Evolutionary conservation across 2,797 vertebrate species (phyloP).

Genomic region (Petrocephalus sullivani): DNA sequence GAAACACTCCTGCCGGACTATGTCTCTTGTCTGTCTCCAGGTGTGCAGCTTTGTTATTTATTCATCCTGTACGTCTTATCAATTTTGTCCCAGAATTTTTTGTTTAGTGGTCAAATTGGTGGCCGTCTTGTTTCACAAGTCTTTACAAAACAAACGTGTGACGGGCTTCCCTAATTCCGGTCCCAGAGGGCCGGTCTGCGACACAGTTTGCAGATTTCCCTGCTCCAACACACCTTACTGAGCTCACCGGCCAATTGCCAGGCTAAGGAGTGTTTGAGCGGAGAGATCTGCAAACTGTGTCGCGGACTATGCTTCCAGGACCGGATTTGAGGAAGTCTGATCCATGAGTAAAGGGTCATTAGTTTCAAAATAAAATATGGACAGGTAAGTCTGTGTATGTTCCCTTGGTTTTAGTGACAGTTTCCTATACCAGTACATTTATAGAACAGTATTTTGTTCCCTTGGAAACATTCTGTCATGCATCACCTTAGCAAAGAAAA

Average conservation of each 20-base stretch:
- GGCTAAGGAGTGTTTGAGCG: background rate
- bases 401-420: background rate
- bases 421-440: background rate
- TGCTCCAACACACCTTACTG: background rate
- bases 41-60: background rate
- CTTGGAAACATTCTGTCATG: background rate
- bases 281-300: background rate
- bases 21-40: background rate
- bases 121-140: background rate
- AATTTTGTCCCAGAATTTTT: background rate
- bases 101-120: background rate
- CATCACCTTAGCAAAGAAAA: background rate
- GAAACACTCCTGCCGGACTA: background rate
- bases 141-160: background rate
- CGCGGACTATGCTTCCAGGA: background rate
- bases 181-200: background rate
- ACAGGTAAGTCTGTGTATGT: background rate
- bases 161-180: background rate
- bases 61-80: background rate
- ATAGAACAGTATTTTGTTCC: background rate
- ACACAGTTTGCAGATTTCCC: background rate
- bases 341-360: background rate
- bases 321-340: background rate
- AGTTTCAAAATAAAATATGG: background rate
- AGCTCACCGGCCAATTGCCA: background rate